A percentile compares a stretch with the other conserved stretches of the same genome.
phyloP scores from a whole-genome alignment of 2,113 vertebrate species.

The Stigmatopora nigra region DNA sequence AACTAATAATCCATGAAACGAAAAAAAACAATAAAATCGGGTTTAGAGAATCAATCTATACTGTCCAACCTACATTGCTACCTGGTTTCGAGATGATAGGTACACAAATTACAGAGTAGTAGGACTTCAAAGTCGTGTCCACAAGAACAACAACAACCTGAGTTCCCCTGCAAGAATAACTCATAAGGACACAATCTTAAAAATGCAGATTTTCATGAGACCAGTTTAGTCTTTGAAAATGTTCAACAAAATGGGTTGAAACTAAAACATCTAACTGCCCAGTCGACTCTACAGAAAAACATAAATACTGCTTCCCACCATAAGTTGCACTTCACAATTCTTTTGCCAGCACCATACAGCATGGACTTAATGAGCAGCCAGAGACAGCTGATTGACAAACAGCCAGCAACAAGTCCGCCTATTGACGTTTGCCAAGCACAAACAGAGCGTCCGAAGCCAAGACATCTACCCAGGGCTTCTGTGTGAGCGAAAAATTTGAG shows the following conservation, averaged over 20 bases:
- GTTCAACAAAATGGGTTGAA: neutral
- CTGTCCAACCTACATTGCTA: no score
- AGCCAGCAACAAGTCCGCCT: slow-evolving; percentile 24
- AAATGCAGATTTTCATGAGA: no score
- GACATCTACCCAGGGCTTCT: slow-evolving; percentile 20
- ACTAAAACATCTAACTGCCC: neutral
- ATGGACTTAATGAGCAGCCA: neutral
- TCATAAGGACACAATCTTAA: no score
- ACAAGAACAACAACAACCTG: no score
- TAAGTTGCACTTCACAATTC: neutral
- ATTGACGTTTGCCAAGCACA: slow-evolving; percentile 41
- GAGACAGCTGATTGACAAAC: slow-evolving; percentile 14
- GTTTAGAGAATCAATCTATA: no score
- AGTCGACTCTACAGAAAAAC: neutral
- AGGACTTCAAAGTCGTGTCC: no score
- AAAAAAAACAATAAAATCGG: no score
- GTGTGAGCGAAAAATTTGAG: neutral
- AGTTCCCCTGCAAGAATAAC: no score
- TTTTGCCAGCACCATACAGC: neutral
- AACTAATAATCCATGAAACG: no score
- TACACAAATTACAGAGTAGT: no score
- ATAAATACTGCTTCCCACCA: neutral
- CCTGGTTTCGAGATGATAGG: no score
- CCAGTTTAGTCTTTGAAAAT: neutral
- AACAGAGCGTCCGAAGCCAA: slow-evolving; percentile 26